Base-by-base conservation (phyloP, 2,113 vertebrate species). In the Fregetta grallaria region DNA sequence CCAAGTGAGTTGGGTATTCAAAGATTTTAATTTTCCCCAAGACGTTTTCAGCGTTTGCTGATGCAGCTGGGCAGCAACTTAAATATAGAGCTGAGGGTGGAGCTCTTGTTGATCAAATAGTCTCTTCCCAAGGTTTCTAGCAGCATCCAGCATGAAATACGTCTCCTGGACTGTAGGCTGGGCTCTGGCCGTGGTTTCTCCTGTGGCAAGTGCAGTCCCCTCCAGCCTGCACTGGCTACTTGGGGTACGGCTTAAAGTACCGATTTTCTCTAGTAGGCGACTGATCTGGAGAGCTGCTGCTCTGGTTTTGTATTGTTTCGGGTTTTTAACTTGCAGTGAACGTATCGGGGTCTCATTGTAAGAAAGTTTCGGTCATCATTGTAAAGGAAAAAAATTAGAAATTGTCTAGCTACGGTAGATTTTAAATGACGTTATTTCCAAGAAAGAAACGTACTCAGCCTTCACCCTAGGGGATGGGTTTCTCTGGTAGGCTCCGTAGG, bases 361-460 rank as follows among this genome's bases (percentile, higher is more conserved):
- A 66, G 42, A 22, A 83, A 50, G 25, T 47, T 88, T 49, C 21
- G 21, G 12, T 79, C 23, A 8, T 22, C 20, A 2, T 34, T 8
- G 11, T 32, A 15, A 70, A 56, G 44, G 12, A 27, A 36, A 30
- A 67, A 42, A 72, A 30, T 3, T 1, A 19, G 44, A 38, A 62
- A 42, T 65, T 30, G 21, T 13, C 4, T 29, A 53, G 58, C 42
- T 61, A 38, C 1, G 2, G 11, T 18, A 53, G 40, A 17, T 62
- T 84, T 74, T 49, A 80, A 75, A 67, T 49, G 2, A 10, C 2
- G 0, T 21, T 26, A 23, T 59, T 93, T 49, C 42, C 14, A 21
- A 44, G 59, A n/a, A 25, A 56, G 3, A 84, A 68, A n/a, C 0
- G 0, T 59, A 9, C 20, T 61, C 61, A 23, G 44, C 36, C 40